A percentile compares a stretch with the other conserved stretches of the same genome.
Conservation (phyloP, 37 sponge, comb jelly and placozoan genomes). For the Geodia barretti region DNA sequence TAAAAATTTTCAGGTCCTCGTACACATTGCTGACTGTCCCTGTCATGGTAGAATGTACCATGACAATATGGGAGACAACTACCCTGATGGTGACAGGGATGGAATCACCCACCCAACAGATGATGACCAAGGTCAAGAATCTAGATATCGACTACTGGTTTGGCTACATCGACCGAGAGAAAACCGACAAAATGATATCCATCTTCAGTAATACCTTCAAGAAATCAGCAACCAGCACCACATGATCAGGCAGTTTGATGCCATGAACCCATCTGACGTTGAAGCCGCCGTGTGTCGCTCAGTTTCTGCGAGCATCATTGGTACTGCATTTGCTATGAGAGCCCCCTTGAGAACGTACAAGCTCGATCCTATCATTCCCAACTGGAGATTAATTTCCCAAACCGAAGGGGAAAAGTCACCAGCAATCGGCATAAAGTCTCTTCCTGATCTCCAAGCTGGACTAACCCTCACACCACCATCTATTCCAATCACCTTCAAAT, state of each 20-base stretch:
- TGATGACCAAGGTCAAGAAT: not conserved
- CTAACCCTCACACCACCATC: constrained; percentile 33
- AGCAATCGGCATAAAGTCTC: constrained; percentile 7
- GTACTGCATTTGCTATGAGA: constrained; percentile 19
- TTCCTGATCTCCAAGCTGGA: constrained; percentile 44
- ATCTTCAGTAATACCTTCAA: constrained; percentile 15
- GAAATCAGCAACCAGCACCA: constrained; percentile 41
- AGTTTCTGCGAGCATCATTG: constrained; percentile 49
- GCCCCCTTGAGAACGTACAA: not conserved
- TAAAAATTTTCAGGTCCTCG: not conserved
- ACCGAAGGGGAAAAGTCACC: constrained; percentile 37
- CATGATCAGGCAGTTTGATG: constrained; percentile 72
- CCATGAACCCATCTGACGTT: constrained; percentile 39
- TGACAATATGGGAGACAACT: not conserved
- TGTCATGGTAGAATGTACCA: not conserved
- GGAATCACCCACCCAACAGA: not conserved
- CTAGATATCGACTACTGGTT: not conserved
- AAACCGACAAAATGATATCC: not conserved
- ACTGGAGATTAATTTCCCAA: constrained; percentile 35
- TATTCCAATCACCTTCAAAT: constrained; percentile 30
- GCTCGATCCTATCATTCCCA: constrained; percentile 26
- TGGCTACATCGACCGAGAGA: not conserved
- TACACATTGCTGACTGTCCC: constrained; percentile 2
- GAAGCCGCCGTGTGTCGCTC: constrained; percentile 47
- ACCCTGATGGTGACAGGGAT: not conserved